phyloP scores from a whole-genome alignment of 2,113 vertebrate genomes.

The Nerophis lumbriciformis region DNA sequence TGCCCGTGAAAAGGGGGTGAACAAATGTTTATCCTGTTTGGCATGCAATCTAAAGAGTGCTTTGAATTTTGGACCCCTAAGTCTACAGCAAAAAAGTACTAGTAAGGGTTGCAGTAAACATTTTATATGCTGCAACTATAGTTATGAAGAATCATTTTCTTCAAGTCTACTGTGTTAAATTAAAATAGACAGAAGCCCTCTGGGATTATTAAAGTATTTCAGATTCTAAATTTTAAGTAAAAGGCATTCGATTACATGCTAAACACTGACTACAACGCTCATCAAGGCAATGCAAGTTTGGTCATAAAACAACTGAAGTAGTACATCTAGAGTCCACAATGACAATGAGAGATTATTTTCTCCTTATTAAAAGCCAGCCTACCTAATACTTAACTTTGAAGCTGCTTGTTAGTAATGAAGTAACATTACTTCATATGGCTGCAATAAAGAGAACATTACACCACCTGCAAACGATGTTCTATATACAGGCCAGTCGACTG shows the following conservation, averaged over 20 bases:
- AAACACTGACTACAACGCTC: too few relatives aligned
- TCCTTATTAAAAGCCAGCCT: not conserved
- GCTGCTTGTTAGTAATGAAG: not conserved
- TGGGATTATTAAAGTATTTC: too few relatives aligned
- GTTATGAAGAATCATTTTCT: not conserved
- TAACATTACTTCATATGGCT: not conserved
- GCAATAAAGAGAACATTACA: constrained; percentile 1
- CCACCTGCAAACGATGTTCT: not conserved
- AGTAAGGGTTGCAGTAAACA: not conserved
- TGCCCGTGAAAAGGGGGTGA: too few relatives aligned
- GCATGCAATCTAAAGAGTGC: too few relatives aligned
- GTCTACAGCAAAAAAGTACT: not conserved
- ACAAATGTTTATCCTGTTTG: not conserved
- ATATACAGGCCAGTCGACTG: not conserved
- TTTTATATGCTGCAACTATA: not conserved
- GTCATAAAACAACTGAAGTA: not conserved
- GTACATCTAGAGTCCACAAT: not conserved
- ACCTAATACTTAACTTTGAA: not conserved
- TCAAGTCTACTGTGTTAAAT: not conserved
- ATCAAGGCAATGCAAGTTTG: not conserved
- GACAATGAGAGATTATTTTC: not conserved
- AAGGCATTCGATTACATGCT: not conserved
- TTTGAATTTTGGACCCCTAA: not conserved
- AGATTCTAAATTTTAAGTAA: too few relatives aligned
- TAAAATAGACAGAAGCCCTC: not conserved